A percentile compares a stretch with the other conserved stretches of the same genome.
These are phyloP conservation scores for Hyalella azteca DNA, from an alignment of 2,888 invertebrate genomes.

Conservation along the genomic window DNA sequence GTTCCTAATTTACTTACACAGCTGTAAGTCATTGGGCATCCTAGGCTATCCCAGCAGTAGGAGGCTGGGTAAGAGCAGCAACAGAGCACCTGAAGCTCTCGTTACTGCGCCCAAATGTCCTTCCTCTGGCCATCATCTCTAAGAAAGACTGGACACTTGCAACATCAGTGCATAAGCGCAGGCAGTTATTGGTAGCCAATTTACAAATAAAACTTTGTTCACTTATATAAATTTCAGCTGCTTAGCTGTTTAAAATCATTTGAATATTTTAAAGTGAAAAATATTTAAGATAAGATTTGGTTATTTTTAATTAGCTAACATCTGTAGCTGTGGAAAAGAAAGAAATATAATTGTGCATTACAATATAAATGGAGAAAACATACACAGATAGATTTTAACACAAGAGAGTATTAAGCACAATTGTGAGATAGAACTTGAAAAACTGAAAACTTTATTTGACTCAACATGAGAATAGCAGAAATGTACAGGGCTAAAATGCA, in stretches of 20 bases:
- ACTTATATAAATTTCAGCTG: background rate
- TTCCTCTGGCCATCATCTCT: background rate
- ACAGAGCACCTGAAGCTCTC: constrained; percentile 7
- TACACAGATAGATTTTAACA: too few species aligned
- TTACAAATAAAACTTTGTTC: background rate
- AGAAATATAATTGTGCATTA: background rate
- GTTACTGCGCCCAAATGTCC: constrained; percentile 5
- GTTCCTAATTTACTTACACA: too few species aligned
- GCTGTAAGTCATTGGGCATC: constrained; percentile 58
- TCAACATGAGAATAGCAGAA: too few species aligned
- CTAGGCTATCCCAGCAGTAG: constrained; percentile 56
- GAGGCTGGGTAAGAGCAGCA: constrained; percentile 32
- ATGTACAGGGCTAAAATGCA: too few species aligned
- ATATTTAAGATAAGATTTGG: background rate
- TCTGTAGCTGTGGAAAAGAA: background rate
- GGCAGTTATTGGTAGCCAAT: background rate
- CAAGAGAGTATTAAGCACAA: too few species aligned
- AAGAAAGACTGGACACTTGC: background rate
- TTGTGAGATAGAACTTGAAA: too few species aligned
- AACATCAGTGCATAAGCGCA: background rate
- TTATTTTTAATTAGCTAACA: constrained; percentile 1
- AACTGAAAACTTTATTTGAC: too few species aligned
- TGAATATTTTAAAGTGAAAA: background rate
- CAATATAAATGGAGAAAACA: background rate
- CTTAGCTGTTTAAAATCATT: background rate